Percentiles rank a stretch among this genome's conserved stretches.
phyloP scores from a whole-genome alignment of 2,888 invertebrate genomes.

The Leucozona laternaria region DNA sequence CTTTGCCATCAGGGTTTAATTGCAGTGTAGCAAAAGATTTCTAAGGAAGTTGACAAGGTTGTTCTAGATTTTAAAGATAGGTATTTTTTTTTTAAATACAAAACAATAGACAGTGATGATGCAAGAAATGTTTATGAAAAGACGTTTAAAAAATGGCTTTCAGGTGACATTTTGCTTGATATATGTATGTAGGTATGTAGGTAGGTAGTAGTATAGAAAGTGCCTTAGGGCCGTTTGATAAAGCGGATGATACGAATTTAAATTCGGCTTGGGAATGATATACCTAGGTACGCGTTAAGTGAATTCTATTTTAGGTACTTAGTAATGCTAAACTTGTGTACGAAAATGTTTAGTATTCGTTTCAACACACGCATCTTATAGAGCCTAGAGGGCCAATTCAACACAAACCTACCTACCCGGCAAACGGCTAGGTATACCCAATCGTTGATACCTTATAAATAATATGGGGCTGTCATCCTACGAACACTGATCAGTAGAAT shows the following conservation, averaged over 20 bases:
- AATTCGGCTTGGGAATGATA: too few relatives aligned
- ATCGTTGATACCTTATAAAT: too few relatives aligned
- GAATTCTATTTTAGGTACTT: neutral
- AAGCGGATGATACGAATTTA: too few relatives aligned
- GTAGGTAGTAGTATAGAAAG: neutral
- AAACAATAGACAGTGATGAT: neutral
- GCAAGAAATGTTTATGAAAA: slow-evolving; percentile 3
- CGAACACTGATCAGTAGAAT: too few relatives aligned
- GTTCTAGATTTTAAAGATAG: slow-evolving; percentile 52
- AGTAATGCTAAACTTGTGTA: too few relatives aligned
- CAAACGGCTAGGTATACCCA: too few relatives aligned
- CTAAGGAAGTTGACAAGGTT: slow-evolving; percentile 61
- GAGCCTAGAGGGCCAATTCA: too few relatives aligned
- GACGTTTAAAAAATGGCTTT: slow-evolving; percentile 23
- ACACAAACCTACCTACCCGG: too few relatives aligned
- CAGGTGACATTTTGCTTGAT: slow-evolving; percentile 27
- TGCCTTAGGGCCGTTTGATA: neutral
- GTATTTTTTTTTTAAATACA: neutral
- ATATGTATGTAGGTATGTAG: neutral
- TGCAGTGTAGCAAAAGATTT: slow-evolving; percentile 58
- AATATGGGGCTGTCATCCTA: too few relatives aligned
- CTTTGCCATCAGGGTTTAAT: slow-evolving; percentile 51
- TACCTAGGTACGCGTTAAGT: too few relatives aligned
- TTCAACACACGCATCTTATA: too few relatives aligned
- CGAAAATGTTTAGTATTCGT: too few relatives aligned